Percentiles rank a stretch among this genome's conserved stretches.
Conservation (phyloP, 2,113 vertebrate species). For the Glaucidium brasilianum region DNA sequence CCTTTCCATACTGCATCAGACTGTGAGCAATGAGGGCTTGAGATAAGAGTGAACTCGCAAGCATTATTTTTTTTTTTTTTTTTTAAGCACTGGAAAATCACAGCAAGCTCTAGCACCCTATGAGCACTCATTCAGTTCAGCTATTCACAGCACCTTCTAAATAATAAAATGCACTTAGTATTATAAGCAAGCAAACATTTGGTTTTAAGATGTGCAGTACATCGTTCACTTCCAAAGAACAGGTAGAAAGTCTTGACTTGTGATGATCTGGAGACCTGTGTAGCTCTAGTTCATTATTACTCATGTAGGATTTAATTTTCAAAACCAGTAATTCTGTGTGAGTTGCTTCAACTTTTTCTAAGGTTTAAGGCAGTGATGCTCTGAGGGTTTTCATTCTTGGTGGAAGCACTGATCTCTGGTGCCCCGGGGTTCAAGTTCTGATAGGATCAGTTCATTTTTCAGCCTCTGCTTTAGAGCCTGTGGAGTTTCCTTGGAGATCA, state of each 20-base stretch:
- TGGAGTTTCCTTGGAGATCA: neutral
- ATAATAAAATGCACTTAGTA: neutral
- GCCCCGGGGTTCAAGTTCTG: neutral
- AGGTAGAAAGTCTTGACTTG: neutral
- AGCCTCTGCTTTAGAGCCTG: neutral
- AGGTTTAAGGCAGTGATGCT: neutral
- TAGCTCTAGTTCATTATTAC: neutral
- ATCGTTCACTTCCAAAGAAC: neutral
- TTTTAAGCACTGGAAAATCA: neutral
- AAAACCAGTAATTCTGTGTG: neutral
- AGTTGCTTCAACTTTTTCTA: neutral
- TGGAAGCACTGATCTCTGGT: neutral
- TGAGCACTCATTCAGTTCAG: neutral
- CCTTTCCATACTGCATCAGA: neutral
- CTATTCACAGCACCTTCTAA: neutral
- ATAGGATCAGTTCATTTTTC: neutral
- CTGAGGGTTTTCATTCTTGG: neutral
- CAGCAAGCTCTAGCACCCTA: neutral
- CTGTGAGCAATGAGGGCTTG: neutral
- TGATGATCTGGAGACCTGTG: neutral
- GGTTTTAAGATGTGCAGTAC: neutral
- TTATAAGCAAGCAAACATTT: neutral
- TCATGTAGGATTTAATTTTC: neutral
- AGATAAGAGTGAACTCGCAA: neutral
- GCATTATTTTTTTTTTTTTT: neutral